Evolutionary conservation across 2,888 invertebrate genomes (phyloP), one percentile per base, ranked within the genome.

Genomic region (Harpagoxenus sublaevis): DNA sequence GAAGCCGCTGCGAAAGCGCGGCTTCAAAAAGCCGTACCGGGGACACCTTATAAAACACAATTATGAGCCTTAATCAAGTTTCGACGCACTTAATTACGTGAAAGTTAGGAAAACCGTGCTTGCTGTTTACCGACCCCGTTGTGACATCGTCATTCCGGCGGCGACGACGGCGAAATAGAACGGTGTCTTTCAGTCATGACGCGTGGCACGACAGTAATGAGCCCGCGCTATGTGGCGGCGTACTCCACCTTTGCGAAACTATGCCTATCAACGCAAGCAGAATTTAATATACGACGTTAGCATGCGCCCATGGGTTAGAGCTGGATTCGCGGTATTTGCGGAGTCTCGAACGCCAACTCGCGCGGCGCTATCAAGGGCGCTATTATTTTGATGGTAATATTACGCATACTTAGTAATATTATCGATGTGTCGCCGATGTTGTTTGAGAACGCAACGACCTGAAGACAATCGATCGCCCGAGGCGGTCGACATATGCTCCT

Each of bases 31-130:
- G 87, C 70, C 75, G 83, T 86, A 83, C 74, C 73, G 51, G 83
- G 68, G 68, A 86, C 68, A 84, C 82, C 90, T 91, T 91, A 87
- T 92, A 93, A 93, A 94, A 94, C 89, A 92, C 92, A 94, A 93
- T 94, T 94, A 94, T 91, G 89, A 90, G 91, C 90, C 90, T 92
- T 88, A 92, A 92, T 90, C 88, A 91, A 92, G 92, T 93, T 93
- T 92, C 88, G 90, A 92, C 92, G 93, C 92, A 93, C 93, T 93
- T 93, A 94, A 94, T 94, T 94, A 93, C 91, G 89, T 78, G 89
- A 92, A 92, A 93, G 92, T 93, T 93, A 53, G 84, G 62, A 39
- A 60, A 55, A 74, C 53, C 68, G 84, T 15, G 74, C 68, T 57
- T n/a, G 66, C 62, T 81, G 84, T 84, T 86, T 83, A 86, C 73